phyloP scores from a whole-genome alignment of 1,140 invertebrate species.

The Chrysoperla carnea region DNA sequence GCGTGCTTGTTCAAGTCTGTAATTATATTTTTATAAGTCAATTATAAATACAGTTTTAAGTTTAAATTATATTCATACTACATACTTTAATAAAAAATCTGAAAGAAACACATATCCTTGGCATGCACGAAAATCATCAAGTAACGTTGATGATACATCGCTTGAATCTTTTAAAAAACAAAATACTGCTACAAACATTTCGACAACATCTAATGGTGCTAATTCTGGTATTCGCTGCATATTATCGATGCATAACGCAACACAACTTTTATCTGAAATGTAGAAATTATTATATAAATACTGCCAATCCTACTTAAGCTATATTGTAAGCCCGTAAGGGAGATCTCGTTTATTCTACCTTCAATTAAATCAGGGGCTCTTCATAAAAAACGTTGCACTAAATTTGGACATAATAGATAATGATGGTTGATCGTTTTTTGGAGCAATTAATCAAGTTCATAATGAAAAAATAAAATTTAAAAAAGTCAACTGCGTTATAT shows the following conservation, averaged over 20 bases:
- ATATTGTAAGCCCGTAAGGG: neutral
- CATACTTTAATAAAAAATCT: constrained; percentile 85
- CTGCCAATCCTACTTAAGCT: neutral
- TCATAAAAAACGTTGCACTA: neutral
- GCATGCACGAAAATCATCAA: constrained; percentile 89
- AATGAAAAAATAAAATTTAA: too few species aligned
- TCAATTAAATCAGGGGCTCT: neutral
- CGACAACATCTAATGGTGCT: constrained; percentile 86
- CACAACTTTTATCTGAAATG: constrained; percentile 82
- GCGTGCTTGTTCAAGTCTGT: constrained; percentile 54
- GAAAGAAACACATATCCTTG: constrained; percentile 91
- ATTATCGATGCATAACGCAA: constrained; percentile 88
- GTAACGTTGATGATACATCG: constrained; percentile 80
- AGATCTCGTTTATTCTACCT: neutral
- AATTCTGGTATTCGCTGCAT: constrained; percentile 86
- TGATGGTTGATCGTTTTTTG: too few species aligned
- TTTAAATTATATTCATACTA: constrained; percentile 14
- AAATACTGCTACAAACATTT: constrained; percentile 97
- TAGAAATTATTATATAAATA: constrained; percentile 6
- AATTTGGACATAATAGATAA: too few species aligned
- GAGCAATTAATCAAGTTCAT: too few species aligned
- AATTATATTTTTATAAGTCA: constrained; percentile 17
- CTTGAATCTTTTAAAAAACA: constrained; percentile 98
- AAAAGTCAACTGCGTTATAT: too few species aligned
- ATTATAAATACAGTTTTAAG: constrained; percentile 16